Conservation (phyloP, 2,797 vertebrate genomes). For the Emydoidea blandingii region DNA sequence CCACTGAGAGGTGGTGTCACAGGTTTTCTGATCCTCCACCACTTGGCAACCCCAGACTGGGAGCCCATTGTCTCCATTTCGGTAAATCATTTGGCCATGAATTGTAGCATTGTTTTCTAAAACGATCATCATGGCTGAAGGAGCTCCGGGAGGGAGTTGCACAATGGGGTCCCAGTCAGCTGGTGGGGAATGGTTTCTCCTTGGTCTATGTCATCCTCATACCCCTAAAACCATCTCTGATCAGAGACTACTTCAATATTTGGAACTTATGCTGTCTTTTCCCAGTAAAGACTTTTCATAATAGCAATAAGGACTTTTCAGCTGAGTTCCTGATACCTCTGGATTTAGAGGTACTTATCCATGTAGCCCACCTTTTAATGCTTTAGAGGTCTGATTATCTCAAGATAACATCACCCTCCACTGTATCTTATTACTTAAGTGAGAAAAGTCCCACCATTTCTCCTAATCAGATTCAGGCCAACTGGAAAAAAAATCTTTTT, state of each 20-base stretch:
- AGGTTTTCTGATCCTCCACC: constrained; percentile 57
- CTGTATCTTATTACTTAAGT: constrained; percentile 64
- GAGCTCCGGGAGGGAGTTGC: background rate
- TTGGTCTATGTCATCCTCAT: background rate
- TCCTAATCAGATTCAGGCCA: constrained; percentile 52
- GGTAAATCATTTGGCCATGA: background rate
- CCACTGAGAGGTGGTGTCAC: background rate
- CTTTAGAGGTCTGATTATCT: constrained; percentile 26
- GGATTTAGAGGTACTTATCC: background rate
- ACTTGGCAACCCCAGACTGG: constrained; percentile 63
- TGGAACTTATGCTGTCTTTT: background rate
- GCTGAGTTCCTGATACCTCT: background rate
- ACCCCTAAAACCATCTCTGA: background rate
- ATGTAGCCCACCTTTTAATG: constrained; percentile 2
- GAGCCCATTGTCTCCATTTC: background rate
- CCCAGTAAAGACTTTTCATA: constrained; percentile 28
- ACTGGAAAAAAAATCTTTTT: constrained; percentile 43
- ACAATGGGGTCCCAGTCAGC: background rate
- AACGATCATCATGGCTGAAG: background rate
- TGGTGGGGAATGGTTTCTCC: background rate
- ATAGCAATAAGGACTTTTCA: background rate
- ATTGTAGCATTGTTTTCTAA: background rate
- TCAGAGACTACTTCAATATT: background rate
- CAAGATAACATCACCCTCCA: constrained; percentile 17
- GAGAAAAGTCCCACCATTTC: constrained; percentile 63